These are phyloP conservation scores for Chelonus insularis DNA, from an alignment of 1,140 invertebrate genomes.

Conservation along the genomic window DNA sequence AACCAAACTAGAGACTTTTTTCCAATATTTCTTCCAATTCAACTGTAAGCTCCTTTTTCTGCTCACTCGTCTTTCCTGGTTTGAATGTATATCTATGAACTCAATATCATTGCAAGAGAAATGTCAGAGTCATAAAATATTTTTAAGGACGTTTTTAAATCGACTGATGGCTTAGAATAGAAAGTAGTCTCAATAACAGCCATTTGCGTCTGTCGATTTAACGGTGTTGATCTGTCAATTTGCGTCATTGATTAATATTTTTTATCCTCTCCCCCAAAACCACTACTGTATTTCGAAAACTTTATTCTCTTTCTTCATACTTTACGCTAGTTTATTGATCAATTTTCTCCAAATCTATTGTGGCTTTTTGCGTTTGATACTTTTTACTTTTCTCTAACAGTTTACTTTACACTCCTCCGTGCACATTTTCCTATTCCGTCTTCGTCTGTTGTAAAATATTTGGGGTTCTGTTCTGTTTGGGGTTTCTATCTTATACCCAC, in stretches of 20 bases:
- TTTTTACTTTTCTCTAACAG: background rate
- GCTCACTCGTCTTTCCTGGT: background rate
- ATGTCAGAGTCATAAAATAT: background rate
- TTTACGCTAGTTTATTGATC: background rate
- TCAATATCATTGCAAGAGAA: conserved; percentile 3
- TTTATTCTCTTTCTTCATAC: background rate
- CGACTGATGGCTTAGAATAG: background rate
- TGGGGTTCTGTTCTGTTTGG: background rate
- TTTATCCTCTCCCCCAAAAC: too few species aligned
- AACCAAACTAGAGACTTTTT: conserved; percentile 1
- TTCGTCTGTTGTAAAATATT: background rate
- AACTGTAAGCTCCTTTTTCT: conserved; percentile 3
- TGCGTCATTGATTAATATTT: background rate
- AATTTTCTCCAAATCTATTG: background rate
- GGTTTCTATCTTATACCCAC: too few species aligned
- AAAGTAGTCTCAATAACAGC: background rate
- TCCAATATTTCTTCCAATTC: conserved; percentile 1
- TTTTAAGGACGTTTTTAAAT: background rate
- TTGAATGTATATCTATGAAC: background rate
- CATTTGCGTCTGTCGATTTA: background rate
- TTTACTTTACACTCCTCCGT: background rate
- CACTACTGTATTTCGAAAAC: too few species aligned
- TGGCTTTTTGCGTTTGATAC: background rate
- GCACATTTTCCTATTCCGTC: background rate
- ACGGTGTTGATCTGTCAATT: background rate